These are phyloP conservation scores for Apteryx mantelli DNA, from an alignment of 2,113 vertebrate species.

Conservation along the genomic window DNA sequence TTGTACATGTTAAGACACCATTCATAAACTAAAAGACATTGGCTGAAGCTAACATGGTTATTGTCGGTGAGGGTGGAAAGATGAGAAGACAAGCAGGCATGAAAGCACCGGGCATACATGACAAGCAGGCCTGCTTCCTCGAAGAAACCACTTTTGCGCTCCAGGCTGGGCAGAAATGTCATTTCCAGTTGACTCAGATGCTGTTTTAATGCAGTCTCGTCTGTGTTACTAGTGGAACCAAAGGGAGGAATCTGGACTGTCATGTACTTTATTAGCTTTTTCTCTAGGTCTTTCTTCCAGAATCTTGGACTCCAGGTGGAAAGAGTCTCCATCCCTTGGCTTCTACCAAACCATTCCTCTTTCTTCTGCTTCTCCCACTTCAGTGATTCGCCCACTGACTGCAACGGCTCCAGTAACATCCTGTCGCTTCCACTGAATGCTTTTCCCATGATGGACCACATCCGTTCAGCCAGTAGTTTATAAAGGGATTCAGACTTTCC, in stretches of 20 bases:
- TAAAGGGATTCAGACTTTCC: conserved; percentile 38
- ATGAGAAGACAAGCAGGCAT: conserved; percentile 1
- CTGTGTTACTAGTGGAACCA: not conserved
- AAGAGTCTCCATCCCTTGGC: not conserved
- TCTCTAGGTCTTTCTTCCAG: conserved; percentile 61
- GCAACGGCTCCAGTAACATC: not conserved
- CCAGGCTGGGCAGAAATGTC: not conserved
- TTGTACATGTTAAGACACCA: conserved; percentile 42
- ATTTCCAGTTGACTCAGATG: conserved; percentile 37
- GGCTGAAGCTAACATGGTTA: conserved; percentile 20
- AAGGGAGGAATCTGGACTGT: not conserved
- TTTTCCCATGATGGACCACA: conserved; percentile 44
- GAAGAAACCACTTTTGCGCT: conserved; percentile 3
- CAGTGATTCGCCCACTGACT: not conserved
- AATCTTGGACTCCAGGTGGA: conserved; percentile 24
- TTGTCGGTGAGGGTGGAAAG: not conserved
- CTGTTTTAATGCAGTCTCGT: conserved; percentile 16
- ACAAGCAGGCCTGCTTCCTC: not conserved
- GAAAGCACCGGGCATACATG: not conserved
- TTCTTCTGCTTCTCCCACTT: conserved; percentile 30
- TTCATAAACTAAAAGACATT: conserved; percentile 54
- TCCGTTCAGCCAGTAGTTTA: not conserved
- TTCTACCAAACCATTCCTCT: not conserved
- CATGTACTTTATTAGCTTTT: conserved; percentile 18
- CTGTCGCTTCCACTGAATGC: not conserved